Evolutionary conservation across 1,140 invertebrate species (phyloP).

Genomic region (Oreohelix idahoensis): DNA sequence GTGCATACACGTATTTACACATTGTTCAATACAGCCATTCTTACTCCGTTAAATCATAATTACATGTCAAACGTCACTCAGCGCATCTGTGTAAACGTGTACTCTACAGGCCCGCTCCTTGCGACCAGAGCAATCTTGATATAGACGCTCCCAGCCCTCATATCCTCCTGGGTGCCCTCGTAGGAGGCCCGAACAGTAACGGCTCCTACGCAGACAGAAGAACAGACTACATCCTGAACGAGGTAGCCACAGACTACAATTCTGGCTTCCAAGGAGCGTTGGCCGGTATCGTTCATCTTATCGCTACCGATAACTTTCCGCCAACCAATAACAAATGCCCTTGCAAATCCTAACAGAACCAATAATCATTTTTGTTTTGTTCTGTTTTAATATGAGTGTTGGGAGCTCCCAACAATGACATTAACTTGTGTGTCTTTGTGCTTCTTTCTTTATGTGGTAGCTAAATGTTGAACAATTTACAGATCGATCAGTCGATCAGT

Average conservation of each 20-base stretch:
- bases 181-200: slow-evolving; percentile 68
- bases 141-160: slow-evolving; percentile 52
- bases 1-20: too few species aligned
- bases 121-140: slow-evolving; percentile 28
- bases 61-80: too few species aligned
- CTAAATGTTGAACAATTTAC: too few species aligned
- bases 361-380: background rate
- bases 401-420: too few species aligned
- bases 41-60: too few species aligned
- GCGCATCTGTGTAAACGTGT: too few species aligned
- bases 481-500: too few species aligned
- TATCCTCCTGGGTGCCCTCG: slow-evolving; percentile 62
- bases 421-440: too few species aligned
- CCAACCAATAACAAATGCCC: slow-evolving; percentile 33
- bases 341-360: background rate
- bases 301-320: slow-evolving; percentile 23
- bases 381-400: too few species aligned
- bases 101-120: slow-evolving; percentile 21
- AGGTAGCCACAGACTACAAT: slow-evolving; percentile 71
- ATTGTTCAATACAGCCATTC: too few species aligned
- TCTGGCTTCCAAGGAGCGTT: slow-evolving; percentile 53
- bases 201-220: slow-evolving; percentile 65
- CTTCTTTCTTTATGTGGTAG: too few species aligned
- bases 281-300: slow-evolving; percentile 46
- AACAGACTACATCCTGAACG: slow-evolving; percentile 65